Evolutionary conservation across 2,113 vertebrate genomes (phyloP), one percentile per base, ranked within the genome.

Genomic region (Orcinus orca): DNA sequence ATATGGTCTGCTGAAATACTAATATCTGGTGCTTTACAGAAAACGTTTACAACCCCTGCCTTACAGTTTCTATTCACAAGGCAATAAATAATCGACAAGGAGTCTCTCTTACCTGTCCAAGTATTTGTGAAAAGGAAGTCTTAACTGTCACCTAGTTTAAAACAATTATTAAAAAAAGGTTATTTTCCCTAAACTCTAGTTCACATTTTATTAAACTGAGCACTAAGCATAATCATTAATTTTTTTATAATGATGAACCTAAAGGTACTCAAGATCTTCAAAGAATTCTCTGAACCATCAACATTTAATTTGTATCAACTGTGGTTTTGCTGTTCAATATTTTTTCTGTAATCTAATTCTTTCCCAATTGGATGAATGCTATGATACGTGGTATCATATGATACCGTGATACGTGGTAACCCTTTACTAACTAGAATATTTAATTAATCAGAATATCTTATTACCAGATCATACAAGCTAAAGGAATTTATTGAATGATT

Each of bases 71-170:
- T 80, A 53, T 13, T 77, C 44, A 97, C 2, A 95, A 82, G 55
- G 20, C 38, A 95, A 67, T 79, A 82, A 89, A 60, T 29, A 79
- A 79, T 84, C 8, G 88, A 94, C 15, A 4, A 90, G 82, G 7
- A 88, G 8, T 18, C 55, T 94, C 83, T 94, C 99, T 98, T 99
- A 99, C 99, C 99, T 99, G 99, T 74, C 99, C 99, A 88, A 99
- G 99, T 95, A 99, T 98, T 97, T 99, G 99, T 80, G 98, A 97
- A 96, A 99, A 98, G 6, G 99, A 99, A 0, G 99, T 99, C 98
- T 98, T 99, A 93, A 99, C 62, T 23, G 99, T 99, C 70, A 99
- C 99, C 99, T 99, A 97, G 36, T 91, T 76, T 29, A 87, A 87
- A 98, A 93, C 47, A 97, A 95, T 96, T 17, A 90, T 96, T 91